Percentiles rank a stretch among this genome's conserved stretches.
phyloP scores from a whole-genome alignment of 2,113 vertebrate species.

The Pomatostomus ruficeps region DNA sequence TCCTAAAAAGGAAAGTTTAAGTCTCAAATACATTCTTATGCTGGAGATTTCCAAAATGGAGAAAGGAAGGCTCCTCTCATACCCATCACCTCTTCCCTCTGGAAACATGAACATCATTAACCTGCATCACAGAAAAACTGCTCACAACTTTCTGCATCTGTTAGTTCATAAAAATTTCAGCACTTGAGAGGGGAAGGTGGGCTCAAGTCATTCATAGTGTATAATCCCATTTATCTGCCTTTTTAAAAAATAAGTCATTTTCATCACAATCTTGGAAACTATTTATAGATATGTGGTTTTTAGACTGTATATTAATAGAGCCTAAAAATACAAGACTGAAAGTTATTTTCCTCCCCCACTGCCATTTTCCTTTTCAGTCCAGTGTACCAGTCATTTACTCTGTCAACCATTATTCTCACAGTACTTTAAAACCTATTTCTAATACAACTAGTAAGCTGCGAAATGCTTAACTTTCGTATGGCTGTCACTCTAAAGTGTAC shows the following conservation, averaged over 20 bases:
- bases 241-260: not conserved
- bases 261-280: not conserved
- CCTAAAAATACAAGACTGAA: not conserved
- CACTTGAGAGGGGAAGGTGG: not conserved
- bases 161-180: not conserved
- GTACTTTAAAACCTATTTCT: not conserved
- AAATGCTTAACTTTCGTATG: not conserved
- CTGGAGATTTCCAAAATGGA: not conserved
- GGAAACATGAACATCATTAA: not conserved
- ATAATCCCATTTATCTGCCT: not conserved
- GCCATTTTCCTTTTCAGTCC: not conserved
- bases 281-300: not conserved
- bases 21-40: not conserved
- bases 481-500: not conserved
- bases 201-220: not conserved
- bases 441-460: not conserved
- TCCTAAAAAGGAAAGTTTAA: not conserved
- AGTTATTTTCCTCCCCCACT: not conserved
- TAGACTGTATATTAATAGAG: not conserved
- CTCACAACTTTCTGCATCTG: not conserved
- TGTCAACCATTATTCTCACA: not conserved
- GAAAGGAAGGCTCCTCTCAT: not conserved
- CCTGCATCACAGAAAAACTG: not conserved
- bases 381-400: not conserved
- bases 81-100: not conserved